Conservation (phyloP, 2,797 vertebrate genomes). For the Pangasius krempfi region DNA sequence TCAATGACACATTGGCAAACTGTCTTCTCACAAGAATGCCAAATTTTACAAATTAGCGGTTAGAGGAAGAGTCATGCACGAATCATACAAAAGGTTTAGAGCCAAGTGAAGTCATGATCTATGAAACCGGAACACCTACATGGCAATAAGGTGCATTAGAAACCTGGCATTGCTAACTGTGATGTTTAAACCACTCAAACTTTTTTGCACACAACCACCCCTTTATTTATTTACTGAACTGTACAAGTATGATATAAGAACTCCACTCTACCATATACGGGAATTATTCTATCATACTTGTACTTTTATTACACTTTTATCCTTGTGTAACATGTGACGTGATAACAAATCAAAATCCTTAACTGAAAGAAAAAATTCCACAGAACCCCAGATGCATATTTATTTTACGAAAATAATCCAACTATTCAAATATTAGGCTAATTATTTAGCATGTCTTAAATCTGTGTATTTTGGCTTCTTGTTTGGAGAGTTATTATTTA, state of each 20-base stretch:
- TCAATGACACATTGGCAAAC: slow-evolving; percentile 59
- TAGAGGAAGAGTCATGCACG: background rate
- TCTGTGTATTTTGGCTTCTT: background rate
- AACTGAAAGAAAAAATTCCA: background rate
- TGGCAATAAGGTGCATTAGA: background rate
- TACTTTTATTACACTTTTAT: background rate
- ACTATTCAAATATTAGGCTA: background rate
- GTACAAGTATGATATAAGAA: background rate
- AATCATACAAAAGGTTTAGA: background rate
- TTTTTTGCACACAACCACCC: background rate
- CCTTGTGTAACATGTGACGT: background rate
- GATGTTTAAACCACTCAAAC: background rate
- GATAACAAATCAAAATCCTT: background rate
- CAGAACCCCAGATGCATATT: background rate
- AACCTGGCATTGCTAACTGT: background rate
- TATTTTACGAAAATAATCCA: background rate
- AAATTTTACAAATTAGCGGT: slow-evolving; percentile 34
- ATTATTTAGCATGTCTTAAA: background rate
- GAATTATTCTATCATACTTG: background rate
- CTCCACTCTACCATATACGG: background rate
- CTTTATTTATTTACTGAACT: background rate
- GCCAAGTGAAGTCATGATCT: background rate
- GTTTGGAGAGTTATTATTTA: background rate
- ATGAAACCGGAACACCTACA: background rate
- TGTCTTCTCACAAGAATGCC: slow-evolving; percentile 39